Conservation (phyloP, 2,888 invertebrate genomes). For the Nephrotoma appendiculata region DNA sequence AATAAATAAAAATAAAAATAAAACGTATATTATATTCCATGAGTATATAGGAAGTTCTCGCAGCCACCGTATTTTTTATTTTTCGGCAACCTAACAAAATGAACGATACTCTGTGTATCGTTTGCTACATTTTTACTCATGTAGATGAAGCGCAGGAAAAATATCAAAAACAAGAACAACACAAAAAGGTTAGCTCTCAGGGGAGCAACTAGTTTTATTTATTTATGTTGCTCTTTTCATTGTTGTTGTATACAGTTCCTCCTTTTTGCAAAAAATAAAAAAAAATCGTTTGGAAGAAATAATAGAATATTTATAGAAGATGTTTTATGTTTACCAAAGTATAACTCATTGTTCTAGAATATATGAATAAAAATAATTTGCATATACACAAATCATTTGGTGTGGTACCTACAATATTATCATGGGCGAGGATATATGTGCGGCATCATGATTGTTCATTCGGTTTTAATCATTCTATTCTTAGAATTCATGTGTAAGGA, state of each 20-base stretch:
- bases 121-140: not conserved
- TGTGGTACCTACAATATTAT: not conserved
- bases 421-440: not conserved
- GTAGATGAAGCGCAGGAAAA: not conserved
- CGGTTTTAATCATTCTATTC: not conserved
- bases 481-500: not conserved
- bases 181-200: not conserved
- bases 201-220: not conserved
- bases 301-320: not conserved
- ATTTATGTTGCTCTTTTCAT: not conserved
- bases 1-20: not conserved
- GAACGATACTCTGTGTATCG: not conserved
- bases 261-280: not conserved
- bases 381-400: not conserved
- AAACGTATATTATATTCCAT: not conserved
- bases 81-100: not conserved
- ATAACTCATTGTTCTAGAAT: not conserved
- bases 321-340: not conserved
- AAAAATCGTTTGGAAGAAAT: not conserved
- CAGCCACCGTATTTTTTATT: not conserved
- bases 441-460: not conserved
- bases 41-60: not conserved
- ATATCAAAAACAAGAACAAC: not conserved
- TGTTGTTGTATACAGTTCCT: not conserved
- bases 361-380: not conserved